Evolutionary conservation across 2,113 vertebrate species (phyloP), one percentile per base, ranked within the genome.

Genomic region (rabbit (Oryctolagus cuniculus)): DNA sequence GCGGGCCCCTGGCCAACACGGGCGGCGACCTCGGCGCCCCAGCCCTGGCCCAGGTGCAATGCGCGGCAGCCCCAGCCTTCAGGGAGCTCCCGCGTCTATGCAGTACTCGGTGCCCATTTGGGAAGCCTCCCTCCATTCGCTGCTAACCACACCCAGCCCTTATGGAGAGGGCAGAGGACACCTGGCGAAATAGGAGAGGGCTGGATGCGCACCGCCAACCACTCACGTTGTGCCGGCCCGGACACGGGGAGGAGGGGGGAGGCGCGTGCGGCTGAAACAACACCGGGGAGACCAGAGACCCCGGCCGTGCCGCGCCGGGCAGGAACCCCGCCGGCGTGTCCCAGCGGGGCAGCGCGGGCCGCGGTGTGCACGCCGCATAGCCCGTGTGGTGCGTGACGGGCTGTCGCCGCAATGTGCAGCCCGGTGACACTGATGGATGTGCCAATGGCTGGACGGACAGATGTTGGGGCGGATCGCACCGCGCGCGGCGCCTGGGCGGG

Each of bases 391-490:
- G 98, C 97, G 96, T 98, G 98, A 97, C 97, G 98, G 97, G 97
- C 97, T 97, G 98, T 98, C 97, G 97, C 95, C 81, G 97, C 97
- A 96, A 97, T 97, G 98, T 97, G 98, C 98, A 96, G 98, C 96
- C 98, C 81, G 97, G 89, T 98, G 99, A 99, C 99, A 99, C 99
- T 99, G 99, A 99, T 99, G 99, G 99, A 99, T 99, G 99, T 98
- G 98, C 99, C 99, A 98, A 98, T 99, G 99, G 99, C 98, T 97
- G 99, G 99, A 99, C 98, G 98, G 99, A 99, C 99, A 99, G 99
- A 99, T 99, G 99, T 98, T 99, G 97, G 99, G 99, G 99, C 99
- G 99, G 99, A 99, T 99, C 99, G 98, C 98, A 98, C 98, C 96
- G 99, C 98, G 98, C 97, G 98, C 98, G 96, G 98, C 95, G 98